Conservation (phyloP, 1,140 invertebrate species). For the Bradysia coprophila region DNA sequence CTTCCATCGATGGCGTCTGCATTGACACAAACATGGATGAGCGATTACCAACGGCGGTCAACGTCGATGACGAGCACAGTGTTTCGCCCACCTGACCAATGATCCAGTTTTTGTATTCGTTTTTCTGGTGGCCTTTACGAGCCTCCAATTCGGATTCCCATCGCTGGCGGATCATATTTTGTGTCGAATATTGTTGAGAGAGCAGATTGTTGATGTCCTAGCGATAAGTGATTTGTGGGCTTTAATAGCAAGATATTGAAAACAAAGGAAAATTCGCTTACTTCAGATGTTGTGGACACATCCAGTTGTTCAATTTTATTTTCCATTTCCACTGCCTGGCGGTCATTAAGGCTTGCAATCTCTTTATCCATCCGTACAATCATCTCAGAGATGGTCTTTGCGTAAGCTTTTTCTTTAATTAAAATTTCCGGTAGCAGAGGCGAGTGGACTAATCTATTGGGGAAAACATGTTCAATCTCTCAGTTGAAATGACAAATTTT, state of each 20-base stretch:
- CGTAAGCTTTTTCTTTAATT: slow-evolving; percentile 59
- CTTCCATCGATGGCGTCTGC: slow-evolving; percentile 42
- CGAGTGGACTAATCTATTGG: slow-evolving; percentile 50
- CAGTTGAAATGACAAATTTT: neutral
- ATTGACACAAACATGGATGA: slow-evolving; percentile 23
- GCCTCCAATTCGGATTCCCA: slow-evolving; percentile 62
- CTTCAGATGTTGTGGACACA: slow-evolving; percentile 19
- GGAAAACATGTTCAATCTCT: neutral
- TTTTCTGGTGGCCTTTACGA: slow-evolving; percentile 54
- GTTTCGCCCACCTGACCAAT: slow-evolving; percentile 23
- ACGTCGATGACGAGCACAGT: slow-evolving; percentile 16
- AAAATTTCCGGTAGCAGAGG: slow-evolving; percentile 56
- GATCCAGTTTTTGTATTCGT: slow-evolving; percentile 68
- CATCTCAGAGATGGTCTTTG: slow-evolving; percentile 46
- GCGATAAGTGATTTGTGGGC: slow-evolving; percentile 28
- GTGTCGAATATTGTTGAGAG: slow-evolving; percentile 38
- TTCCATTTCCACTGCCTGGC: slow-evolving; percentile 35
- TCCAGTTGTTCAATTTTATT: slow-evolving; percentile 19
- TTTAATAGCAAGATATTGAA: no score
- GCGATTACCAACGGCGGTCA: slow-evolving; percentile 15
- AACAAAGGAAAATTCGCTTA: no score
- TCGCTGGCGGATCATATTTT: slow-evolving; percentile 52
- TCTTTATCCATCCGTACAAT: slow-evolving; percentile 42
- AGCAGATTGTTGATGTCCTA: slow-evolving; percentile 61
- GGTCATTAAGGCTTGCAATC: slow-evolving; percentile 33